Evolutionary conservation across 2,113 vertebrate species (phyloP), one percentile per base, ranked within the genome.

Genomic region (Telmatochromis brachygnathus): DNA sequence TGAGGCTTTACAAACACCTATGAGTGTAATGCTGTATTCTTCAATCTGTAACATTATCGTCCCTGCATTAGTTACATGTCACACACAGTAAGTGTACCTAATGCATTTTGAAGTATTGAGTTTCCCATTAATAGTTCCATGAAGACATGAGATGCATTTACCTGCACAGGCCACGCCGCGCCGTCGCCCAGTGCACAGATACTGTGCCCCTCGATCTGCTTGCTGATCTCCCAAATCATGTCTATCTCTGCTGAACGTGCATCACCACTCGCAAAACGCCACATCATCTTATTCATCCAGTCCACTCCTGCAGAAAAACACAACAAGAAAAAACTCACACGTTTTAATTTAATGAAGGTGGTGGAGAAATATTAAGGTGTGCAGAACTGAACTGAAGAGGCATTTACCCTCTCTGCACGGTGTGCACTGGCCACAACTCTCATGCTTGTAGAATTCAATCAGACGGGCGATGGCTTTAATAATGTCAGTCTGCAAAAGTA

Each of bases 211-310:
- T 99, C 98, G 0, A 99, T 98, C 96, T 99, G 98, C 87, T 99
- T 99, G 95, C 98, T 99, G 94, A 99, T 96, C 93, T 99, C 98
- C 98, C 98, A 99, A 28, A 99, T 97, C 54, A 99, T 98, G 45
- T 99, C 98, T 0, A 99, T 99, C 95, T 99, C 98, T 0, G 97
- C 94, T 0, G 65, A 81, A 55, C 94, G 96, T 0, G 98, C 98
- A 0, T 98, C 94, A 0, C 98, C 98, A 56, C 56, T 94, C 84
- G 99, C 98, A 3, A 99, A 99, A 65, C 98, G 97, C 37, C 97
- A 98, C 98, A 99, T 99, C 95, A 99, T 98, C 54, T 98, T 98
- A 94, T 99, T 99, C 98, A 99, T 99, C 98, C 98, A 99, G 95
- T 99, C 98, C 47, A 99, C 98, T 1, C 98, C 98, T 99, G 88